Conservation (phyloP, 2,888 invertebrate genomes). For the Epistrophe eligans region DNA sequence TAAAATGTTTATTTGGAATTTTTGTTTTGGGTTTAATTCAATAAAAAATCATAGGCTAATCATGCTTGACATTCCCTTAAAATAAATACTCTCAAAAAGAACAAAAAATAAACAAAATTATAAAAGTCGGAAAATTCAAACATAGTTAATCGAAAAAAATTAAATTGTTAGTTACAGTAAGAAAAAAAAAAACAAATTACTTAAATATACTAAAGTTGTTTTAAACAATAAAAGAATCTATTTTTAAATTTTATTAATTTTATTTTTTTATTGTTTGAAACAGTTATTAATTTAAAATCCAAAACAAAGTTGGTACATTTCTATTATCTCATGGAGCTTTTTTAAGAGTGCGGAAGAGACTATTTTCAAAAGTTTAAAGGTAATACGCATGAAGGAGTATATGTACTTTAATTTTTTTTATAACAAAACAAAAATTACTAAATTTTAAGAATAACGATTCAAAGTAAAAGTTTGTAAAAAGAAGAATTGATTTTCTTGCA, state of each 20-base stretch:
- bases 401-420: constrained; percentile 22
- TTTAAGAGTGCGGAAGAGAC: constrained; percentile 62
- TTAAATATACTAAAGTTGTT: background rate
- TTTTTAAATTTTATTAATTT: background rate
- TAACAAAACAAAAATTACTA: constrained; percentile 6
- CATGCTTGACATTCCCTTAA: constrained; percentile 63
- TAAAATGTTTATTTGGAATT: constrained; percentile 33
- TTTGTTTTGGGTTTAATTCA: constrained; percentile 36
- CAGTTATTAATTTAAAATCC: constrained; percentile 5
- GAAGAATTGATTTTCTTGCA: constrained; percentile 53
- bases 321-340: constrained; percentile 47
- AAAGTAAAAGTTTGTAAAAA: constrained; percentile 44
- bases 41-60: constrained; percentile 27
- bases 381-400: constrained; percentile 32
- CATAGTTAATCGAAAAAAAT: constrained; percentile 5
- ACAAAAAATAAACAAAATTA: constrained; percentile 12
- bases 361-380: constrained; percentile 65
- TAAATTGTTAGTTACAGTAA: constrained; percentile 10
- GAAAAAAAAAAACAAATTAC: constrained; percentile 6
- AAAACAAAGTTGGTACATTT: constrained; percentile 29
- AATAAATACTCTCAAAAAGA: constrained; percentile 7
- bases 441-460: constrained; percentile 25
- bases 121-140: constrained; percentile 4
- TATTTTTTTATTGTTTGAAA: background rate
- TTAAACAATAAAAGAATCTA: constrained; percentile 3